A percentile compares a stretch with the other conserved stretches of the same genome.
Conservation (phyloP, 1,140 invertebrate species). For the Drosophila baimaii region DNA sequence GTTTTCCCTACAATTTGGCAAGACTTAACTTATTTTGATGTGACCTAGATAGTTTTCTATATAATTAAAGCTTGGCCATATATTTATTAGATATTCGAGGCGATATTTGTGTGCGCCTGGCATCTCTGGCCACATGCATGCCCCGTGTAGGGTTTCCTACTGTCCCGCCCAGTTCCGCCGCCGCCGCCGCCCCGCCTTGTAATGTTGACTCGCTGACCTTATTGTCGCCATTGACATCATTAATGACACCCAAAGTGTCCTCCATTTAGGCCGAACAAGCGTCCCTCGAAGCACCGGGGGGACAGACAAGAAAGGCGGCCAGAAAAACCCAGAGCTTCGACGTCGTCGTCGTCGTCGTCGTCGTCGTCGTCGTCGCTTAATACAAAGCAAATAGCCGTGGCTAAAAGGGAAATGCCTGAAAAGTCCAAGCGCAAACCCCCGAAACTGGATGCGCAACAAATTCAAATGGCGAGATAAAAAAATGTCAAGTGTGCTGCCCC, state of each 20-base stretch:
- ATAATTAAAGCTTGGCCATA: too few relatives aligned
- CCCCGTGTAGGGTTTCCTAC: constrained; percentile 19
- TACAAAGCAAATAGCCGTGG: constrained; percentile 57
- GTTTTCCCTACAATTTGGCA: not conserved
- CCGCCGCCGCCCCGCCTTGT: not conserved
- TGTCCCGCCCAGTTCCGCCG: not conserved
- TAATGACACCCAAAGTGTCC: constrained; percentile 77
- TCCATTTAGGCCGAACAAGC: constrained; percentile 63
- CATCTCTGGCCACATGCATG: constrained; percentile 1
- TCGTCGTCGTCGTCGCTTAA: constrained; percentile 28
- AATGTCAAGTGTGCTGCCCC: constrained; percentile 58
- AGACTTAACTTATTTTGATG: too few relatives aligned
- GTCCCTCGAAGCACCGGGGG: constrained; percentile 1
- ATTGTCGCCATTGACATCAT: constrained; percentile 72
- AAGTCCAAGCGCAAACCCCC: constrained; percentile 14
- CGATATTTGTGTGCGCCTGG: not conserved
- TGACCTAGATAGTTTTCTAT: not conserved
- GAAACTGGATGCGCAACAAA: constrained; percentile 68
- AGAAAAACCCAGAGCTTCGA: not conserved
- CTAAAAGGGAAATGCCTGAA: constrained; percentile 43
- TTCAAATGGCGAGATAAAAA: constrained; percentile 74
- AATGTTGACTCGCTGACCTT: constrained; percentile 18
- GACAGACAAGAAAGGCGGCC: too few relatives aligned
- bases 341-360: not conserved
- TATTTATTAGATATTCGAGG: not conserved